These are phyloP conservation scores for Urosaurus nigricauda DNA, from an alignment of 2,797 vertebrate genomes.

Conservation along the genomic window DNA sequence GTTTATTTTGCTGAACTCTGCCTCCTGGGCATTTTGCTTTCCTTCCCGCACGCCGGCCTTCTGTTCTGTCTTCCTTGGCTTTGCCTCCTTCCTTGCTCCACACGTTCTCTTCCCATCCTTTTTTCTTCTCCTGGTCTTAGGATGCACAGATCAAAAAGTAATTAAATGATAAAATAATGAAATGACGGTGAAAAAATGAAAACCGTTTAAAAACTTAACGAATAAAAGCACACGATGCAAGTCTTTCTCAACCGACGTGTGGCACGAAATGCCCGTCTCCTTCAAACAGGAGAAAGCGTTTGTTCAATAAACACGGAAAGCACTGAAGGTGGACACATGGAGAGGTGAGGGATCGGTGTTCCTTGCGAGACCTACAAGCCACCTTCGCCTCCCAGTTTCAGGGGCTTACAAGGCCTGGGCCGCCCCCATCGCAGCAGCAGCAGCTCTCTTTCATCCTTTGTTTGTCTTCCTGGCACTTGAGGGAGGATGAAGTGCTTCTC, in stretches of 20 bases:
- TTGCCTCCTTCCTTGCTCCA: background rate
- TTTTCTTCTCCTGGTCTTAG: background rate
- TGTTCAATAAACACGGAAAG: background rate
- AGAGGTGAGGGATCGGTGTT: background rate
- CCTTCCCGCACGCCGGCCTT: conserved; percentile 19
- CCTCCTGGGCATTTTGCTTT: conserved; percentile 48
- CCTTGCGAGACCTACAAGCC: background rate
- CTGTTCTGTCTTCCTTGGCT: too few species aligned
- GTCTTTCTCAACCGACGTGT: background rate
- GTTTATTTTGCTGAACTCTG: conserved; percentile 51
- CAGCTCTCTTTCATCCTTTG: background rate
- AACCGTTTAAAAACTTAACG: too few species aligned
- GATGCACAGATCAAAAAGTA: background rate
- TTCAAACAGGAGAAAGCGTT: background rate
- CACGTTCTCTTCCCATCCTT: too few species aligned
- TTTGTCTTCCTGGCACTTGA: background rate
- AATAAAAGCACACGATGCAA: too few species aligned
- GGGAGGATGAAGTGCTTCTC: background rate
- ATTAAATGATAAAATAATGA: too few species aligned
- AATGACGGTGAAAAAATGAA: too few species aligned
- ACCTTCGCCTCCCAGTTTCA: background rate
- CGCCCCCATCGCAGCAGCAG: background rate
- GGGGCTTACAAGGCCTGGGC: background rate
- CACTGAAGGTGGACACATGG: too few species aligned
- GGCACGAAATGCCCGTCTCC: background rate